Conservation (phyloP, 2,888 invertebrate genomes). For the Drosophila yooni region DNA sequence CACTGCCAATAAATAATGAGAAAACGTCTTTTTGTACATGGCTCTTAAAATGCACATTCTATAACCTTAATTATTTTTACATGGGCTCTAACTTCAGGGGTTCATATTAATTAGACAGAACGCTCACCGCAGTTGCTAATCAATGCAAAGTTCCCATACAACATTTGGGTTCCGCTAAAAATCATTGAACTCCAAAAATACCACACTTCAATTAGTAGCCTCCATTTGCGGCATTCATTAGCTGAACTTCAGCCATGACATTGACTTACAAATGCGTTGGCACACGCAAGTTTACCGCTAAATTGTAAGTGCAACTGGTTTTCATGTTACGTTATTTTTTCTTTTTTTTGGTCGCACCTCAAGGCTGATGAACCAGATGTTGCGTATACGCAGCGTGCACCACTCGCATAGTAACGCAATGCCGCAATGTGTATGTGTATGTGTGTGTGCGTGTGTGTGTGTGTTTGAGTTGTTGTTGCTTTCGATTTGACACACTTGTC, state of each 20-base stretch:
- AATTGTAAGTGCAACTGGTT: constrained; percentile 67
- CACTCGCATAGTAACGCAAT: constrained; percentile 45
- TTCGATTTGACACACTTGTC: constrained; percentile 65
- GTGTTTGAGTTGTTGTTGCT: constrained; percentile 23
- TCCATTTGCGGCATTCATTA: constrained; percentile 29
- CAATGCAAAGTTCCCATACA: constrained; percentile 2
- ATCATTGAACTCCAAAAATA: constrained; percentile 47
- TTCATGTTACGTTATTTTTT: constrained; percentile 12
- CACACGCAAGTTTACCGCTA: constrained; percentile 54
- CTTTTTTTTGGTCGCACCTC: constrained; percentile 30
- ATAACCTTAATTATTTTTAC: not conserved
- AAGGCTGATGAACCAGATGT: constrained; percentile 56
- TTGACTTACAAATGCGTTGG: constrained; percentile 60
- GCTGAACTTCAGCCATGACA: constrained; percentile 63
- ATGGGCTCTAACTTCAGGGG: not conserved
- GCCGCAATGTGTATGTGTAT: not conserved
- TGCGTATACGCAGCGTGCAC: constrained; percentile 72
- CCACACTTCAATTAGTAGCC: constrained; percentile 36
- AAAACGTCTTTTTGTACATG: not conserved
- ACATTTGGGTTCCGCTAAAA: constrained; percentile 14
- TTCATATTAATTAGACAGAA: constrained; percentile 10
- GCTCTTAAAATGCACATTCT: not conserved
- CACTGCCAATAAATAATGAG: not conserved
- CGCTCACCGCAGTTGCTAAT: constrained; percentile 2
- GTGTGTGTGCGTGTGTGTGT: not conserved